A percentile compares a stretch with the other conserved stretches of the same genome.
phyloP scores from a whole-genome alignment of 2,888 invertebrate species.

The Apodemia zela region DNA sequence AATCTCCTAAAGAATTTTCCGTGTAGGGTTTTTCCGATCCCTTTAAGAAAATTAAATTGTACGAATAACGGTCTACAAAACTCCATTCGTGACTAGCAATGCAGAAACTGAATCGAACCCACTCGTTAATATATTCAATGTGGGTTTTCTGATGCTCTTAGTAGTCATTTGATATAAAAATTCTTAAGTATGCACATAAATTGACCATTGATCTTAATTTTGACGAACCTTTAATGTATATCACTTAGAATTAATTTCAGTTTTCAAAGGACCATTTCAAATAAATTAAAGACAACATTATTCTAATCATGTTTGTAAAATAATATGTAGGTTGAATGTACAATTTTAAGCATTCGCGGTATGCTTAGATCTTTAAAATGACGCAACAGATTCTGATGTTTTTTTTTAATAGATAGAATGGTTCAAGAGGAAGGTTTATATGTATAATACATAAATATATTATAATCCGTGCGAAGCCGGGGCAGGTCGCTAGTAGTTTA shows the following conservation, averaged over 20 bases:
- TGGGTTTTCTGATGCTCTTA: not conserved
- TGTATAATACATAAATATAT: no score
- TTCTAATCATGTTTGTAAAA: no score
- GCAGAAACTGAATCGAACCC: conserved; percentile 18
- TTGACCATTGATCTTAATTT: not conserved
- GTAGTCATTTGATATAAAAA: not conserved
- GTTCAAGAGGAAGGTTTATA: no score
- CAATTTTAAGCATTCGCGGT: no score
- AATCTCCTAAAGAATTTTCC: not conserved
- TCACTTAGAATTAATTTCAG: not conserved
- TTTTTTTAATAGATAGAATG: no score
- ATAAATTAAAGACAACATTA: no score
- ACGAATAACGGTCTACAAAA: not conserved
- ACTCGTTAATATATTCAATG: conserved; percentile 10
- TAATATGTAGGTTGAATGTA: no score
- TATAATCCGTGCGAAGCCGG: no score
- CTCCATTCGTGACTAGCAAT: conserved; percentile 16
- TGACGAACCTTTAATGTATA: not conserved
- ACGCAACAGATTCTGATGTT: no score
- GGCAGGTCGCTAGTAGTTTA: no score
- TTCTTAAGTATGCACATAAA: conserved; percentile 4
- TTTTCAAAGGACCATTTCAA: not conserved
- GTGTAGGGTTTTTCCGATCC: conserved; percentile 10
- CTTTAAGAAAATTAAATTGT: conserved; percentile 16
- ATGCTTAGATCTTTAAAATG: no score